A percentile compares a stretch with the other conserved stretches of the same genome.
phyloP scores from a whole-genome alignment of 2,888 invertebrate genomes.

The Gymnosoma rotundatum region DNA sequence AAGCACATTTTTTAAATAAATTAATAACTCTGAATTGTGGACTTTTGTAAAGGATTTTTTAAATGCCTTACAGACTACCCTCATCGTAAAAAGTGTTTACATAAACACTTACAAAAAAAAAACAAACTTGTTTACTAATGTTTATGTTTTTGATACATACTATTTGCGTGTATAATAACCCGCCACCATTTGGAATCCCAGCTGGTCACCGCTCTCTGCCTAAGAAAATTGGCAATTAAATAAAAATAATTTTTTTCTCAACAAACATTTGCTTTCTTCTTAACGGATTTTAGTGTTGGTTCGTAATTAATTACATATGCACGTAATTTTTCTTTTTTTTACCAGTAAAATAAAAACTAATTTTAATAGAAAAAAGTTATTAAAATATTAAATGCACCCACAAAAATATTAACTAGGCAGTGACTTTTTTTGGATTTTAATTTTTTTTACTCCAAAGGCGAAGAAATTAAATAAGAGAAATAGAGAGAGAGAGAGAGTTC shows the following conservation, averaged over 20 bases:
- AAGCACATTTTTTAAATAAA: background rate
- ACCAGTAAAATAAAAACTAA: too few relatives aligned
- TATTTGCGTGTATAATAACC: background rate
- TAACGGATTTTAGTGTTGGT: background rate
- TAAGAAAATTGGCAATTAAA: conserved; percentile 26
- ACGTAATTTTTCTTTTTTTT: background rate
- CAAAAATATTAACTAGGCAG: too few relatives aligned
- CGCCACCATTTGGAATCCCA: background rate
- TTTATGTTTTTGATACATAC: conserved; percentile 49
- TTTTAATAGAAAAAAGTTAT: too few relatives aligned
- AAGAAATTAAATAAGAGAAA: too few relatives aligned
- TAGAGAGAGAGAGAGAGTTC: too few relatives aligned
- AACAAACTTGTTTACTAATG: conserved; percentile 50
- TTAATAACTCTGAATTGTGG: too few relatives aligned
- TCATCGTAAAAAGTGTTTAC: background rate
- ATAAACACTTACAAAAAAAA: background rate
- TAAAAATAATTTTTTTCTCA: background rate
- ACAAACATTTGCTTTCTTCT: background rate
- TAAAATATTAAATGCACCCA: too few relatives aligned
- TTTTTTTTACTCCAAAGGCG: too few relatives aligned
- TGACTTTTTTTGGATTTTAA: too few relatives aligned
- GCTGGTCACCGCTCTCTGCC: background rate
- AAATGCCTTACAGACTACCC: background rate
- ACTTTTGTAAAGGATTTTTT: too few relatives aligned
- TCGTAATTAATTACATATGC: background rate